Evolutionary conservation across 2,113 vertebrate species (phyloP).

Genomic region (Ornithorhynchus anatinus): DNA sequence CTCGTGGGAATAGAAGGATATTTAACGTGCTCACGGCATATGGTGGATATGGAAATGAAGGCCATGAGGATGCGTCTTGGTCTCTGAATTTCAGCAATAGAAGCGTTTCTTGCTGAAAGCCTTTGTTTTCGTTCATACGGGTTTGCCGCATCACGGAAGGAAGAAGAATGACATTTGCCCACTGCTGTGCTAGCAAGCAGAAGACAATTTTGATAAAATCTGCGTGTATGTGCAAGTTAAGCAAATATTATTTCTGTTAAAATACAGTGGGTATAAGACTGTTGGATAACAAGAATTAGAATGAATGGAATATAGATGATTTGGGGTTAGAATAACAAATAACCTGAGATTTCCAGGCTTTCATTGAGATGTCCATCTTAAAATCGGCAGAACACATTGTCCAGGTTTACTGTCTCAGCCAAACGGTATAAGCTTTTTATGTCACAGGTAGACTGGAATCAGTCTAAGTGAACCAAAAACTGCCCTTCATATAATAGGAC

Average conservation of each 20-base stretch:
- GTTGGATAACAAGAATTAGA: conserved; percentile 54
- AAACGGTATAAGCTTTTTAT: conserved; percentile 47
- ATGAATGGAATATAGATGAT: conserved; percentile 63
- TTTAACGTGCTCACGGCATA: conserved; percentile 26
- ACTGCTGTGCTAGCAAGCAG: conserved; percentile 73
- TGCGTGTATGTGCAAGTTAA: conserved; percentile 77
- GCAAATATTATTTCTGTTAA: conserved; percentile 76
- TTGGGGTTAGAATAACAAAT: conserved; percentile 70
- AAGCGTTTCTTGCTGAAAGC: conserved; percentile 59
- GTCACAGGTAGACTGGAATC: conserved; percentile 55
- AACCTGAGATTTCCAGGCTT: conserved; percentile 73
- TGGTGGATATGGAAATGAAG: conserved; percentile 63
- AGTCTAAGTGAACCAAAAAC: conserved; percentile 61
- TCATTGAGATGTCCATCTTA: conserved; percentile 57
- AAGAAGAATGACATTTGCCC: conserved; percentile 74
- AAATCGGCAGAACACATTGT: conserved; percentile 55
- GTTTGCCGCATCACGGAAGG: conserved; percentile 66
- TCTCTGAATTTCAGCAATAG: conserved; percentile 61
- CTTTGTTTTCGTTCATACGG: conserved; percentile 70
- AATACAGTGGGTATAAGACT: conserved; percentile 75
- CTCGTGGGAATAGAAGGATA: conserved; percentile 46
- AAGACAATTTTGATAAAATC: conserved; percentile 71
- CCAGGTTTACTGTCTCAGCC: conserved; percentile 46
- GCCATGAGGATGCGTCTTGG: conserved; percentile 62
- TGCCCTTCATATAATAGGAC: conserved; percentile 62